Base-by-base conservation (phyloP, 2,888 invertebrate genomes). In the Oegoconia quadripuncta region DNA sequence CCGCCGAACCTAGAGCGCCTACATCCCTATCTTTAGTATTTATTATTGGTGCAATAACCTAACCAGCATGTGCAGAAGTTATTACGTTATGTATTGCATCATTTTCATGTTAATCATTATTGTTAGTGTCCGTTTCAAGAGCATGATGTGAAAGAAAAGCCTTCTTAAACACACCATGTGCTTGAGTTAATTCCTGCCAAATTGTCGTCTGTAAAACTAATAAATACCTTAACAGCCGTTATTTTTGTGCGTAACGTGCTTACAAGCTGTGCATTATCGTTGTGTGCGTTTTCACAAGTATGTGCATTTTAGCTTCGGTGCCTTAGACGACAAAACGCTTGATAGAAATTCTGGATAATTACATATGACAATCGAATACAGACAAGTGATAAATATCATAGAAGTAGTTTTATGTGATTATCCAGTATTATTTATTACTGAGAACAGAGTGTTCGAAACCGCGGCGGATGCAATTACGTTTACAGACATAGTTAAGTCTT, bases 181-280 rank as follows among this genome's bases (percentile, higher is more conserved):
- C 48, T 48, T 46, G 40, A 53, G 51, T 58, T 56, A 57, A 51
- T 70, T 61, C 60, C 64, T 56, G 46, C 52, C 64, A 60, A 61
- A 50, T 54, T 48, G 43, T 57, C 47, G 48, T 50, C 47, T 61
- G 50, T 22, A 53, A 60, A 57, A 60, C 50, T 51, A 66, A 52
- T 59, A 71, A n/a, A n/a, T n/a, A 56, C 27, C 52, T 49, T 59
- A 48, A 59, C 49, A 26, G 62, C 74, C 69, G 67, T 81, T 82
- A 83, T 77, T 54, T 69, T 59, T 80, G 86, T 83, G 86, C 82
- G 66, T 55, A 50, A 68, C 86, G 86, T 86, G 86, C 84, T 69
- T 31, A 80, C 74, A 83, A 84, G 86, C 86, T 83, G 86, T 87
- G 86, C 86, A 72, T 80, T 78, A 77, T 74, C 67, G 69, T 67